phyloP scores from a whole-genome alignment of 2,888 invertebrate species.

The Lepas anatifera region DNA sequence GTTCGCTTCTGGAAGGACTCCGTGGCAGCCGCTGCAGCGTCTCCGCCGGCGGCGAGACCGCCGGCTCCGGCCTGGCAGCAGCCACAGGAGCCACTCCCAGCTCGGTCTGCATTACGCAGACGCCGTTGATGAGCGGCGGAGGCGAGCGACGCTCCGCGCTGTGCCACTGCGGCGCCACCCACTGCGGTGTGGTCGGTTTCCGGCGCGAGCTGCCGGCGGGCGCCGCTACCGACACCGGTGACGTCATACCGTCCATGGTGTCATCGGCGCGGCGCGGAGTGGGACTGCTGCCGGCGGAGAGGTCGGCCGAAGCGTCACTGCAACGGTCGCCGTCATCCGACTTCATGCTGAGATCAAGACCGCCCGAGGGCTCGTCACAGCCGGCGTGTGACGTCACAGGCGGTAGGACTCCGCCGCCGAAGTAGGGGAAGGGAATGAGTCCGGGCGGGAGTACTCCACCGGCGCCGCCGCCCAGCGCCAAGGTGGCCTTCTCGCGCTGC shows the following conservation, averaged over 20 bases:
- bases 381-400: no score
- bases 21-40: no score
- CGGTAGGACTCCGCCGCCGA: constrained; percentile 19
- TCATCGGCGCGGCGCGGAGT: constrained; percentile 26
- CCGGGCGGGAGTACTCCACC: constrained; percentile 39
- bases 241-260: constrained; percentile 39
- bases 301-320: constrained; percentile 34
- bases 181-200: constrained; percentile 92
- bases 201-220: constrained; percentile 49
- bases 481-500: constrained; percentile 50
- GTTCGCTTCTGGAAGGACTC: no score
- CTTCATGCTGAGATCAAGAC: constrained; percentile 70
- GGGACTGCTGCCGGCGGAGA: constrained; percentile 19
- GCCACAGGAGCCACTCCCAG: constrained; percentile 39
- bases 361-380: constrained; percentile 64
- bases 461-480: constrained; percentile 44
- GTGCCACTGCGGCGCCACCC: constrained; percentile 86
- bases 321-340: constrained; percentile 64
- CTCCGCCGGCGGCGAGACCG: no score
- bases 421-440: constrained; percentile 41
- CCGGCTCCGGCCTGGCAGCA: constrained; percentile 26
- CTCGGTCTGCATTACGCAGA: constrained; percentile 82
- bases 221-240: constrained; percentile 26
- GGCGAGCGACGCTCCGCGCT: constrained; percentile 27
- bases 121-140: constrained; percentile 77